Percentiles rank a stretch among this genome's conserved stretches.
Evolutionary conservation across 2,797 vertebrate species (phyloP).

Genomic region (Sphenopsis melanotis): DNA sequence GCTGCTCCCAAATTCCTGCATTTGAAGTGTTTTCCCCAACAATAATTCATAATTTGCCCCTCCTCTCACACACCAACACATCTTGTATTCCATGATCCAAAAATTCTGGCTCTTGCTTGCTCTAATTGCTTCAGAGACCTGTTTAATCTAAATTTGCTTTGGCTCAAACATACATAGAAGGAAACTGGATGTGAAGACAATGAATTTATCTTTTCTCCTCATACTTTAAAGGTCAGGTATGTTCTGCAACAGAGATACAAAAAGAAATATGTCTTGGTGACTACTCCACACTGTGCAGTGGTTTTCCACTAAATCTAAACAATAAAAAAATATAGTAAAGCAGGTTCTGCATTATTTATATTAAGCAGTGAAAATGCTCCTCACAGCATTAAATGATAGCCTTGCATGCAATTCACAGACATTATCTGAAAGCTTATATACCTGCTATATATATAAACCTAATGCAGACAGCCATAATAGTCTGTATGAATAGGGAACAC

Average conservation of each 20-base stretch:
- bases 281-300: neutral
- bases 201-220: neutral
- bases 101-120: neutral
- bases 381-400: slow-evolving; percentile 5
- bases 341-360: neutral
- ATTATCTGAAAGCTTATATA: slow-evolving; percentile 42
- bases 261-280: neutral
- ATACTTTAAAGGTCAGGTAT: neutral
- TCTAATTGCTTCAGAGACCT: neutral
- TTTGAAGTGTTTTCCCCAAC: neutral
- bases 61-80: neutral
- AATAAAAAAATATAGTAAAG: neutral
- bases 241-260: neutral
- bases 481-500: slow-evolving; percentile 13
- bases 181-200: neutral
- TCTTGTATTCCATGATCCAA: neutral
- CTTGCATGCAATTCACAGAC: neutral
- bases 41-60: neutral
- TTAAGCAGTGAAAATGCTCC: neutral
- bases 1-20: neutral
- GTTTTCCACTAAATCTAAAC: slow-evolving; percentile 1
- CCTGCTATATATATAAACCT: slow-evolving; percentile 38
- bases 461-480: slow-evolving; percentile 34
- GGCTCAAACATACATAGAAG: neutral
- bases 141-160: neutral